Evolutionary conservation across 2,797 vertebrate genomes (phyloP), one percentile per base, ranked within the genome.

Genomic region (Gephyroberyx darwinii): DNA sequence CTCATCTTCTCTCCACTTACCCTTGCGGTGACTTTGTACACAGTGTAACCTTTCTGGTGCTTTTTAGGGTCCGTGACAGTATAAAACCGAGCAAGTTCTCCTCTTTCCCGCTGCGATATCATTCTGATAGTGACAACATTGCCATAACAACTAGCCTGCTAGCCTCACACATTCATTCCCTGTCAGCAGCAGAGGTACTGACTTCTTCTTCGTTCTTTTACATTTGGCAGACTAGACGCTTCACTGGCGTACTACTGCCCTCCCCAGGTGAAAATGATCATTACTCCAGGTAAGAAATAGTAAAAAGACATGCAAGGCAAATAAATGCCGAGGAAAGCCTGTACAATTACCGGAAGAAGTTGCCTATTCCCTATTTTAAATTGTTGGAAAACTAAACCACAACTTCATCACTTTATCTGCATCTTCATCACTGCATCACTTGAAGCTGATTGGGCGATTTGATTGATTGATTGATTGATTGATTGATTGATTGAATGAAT

Each of bases 11-110:
- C 7, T 78, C 53, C 48, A 94, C 97, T 96, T 90, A 98, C 97
- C 95, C 96, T 93, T 47, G 96, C 97, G 47, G 97, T 99, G 85
- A 99, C 97, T 93, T 96, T 97, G 92, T 99, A 99, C 51, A 98
- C 95, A n/a, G 97, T 99, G 70, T 98, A 95, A 39, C 97, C 97
- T 90, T 94, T 95, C 57, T 92, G 90, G 82, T 99, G 97, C 75
- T 94, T 96, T 82, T 94, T 95, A 30, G 97, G 96, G 33, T 99
- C 96, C 5, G 96, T 98, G 83, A 98, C 96, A 61, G 96, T 99
- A 92, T 98, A 99, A 94, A 99, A 98, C 20, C 97, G 96, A 91
- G 96, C 97, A 83, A 98, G 88, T 80, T 98, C 96, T 87, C 95
- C 96, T 85, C 86, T 94, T 78, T 95, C 95, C 91, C 94, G 89